phyloP scores from a whole-genome alignment of 2,888 invertebrate genomes.

The Papilio demoleus region DNA sequence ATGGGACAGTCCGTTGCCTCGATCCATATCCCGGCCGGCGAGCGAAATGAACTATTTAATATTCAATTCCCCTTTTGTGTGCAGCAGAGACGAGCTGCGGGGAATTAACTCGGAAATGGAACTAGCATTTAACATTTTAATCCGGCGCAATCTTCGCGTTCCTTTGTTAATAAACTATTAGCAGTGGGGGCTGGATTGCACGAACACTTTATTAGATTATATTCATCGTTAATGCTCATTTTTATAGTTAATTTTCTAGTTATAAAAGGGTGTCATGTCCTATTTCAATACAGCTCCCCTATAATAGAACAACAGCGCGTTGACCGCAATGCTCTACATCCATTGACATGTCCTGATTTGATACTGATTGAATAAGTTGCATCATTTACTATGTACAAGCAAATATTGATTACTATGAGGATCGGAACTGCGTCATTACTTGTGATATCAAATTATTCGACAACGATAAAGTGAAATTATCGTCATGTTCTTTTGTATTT shows the following conservation, averaged over 20 bases:
- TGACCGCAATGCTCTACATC: neutral
- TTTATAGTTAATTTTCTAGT: neutral
- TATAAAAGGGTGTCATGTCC: conserved; percentile 7
- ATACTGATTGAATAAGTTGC: conserved; percentile 2
- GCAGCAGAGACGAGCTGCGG: conserved; percentile 5
- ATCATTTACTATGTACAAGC: neutral
- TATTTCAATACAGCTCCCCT: conserved; percentile 5
- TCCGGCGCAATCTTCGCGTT: conserved; percentile 14
- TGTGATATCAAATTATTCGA: too few species aligned
- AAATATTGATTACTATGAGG: neutral
- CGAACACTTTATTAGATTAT: neutral
- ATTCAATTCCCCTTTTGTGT: conserved; percentile 22
- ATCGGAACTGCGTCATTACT: neutral
- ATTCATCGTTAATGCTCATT: neutral
- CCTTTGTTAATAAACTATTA: conserved; percentile 19
- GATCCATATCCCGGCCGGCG: conserved; percentile 7
- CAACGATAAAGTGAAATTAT: too few species aligned
- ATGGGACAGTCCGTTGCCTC: neutral
- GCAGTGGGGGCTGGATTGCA: neutral
- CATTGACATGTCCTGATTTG: conserved; percentile 8
- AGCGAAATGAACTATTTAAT: conserved; percentile 21
- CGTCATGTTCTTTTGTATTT: too few species aligned
- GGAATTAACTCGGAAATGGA: conserved; percentile 12
- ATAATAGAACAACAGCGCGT: neutral
- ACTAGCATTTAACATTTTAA: conserved; percentile 22